Evolutionary conservation across 1,140 invertebrate genomes (phyloP).

Genomic region (Hylaeus volcanicus): DNA sequence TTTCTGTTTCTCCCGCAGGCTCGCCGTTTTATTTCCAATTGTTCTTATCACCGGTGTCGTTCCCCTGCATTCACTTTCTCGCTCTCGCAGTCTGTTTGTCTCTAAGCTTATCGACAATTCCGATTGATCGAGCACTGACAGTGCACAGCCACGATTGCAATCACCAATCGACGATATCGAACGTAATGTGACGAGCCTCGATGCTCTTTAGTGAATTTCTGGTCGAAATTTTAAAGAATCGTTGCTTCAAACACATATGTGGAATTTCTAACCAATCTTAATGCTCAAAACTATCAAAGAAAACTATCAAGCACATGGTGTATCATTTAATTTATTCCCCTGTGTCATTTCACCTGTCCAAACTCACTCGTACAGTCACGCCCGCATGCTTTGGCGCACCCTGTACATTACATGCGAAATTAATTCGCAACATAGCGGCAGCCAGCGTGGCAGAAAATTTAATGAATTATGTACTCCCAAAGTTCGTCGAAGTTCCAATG

Average conservation of each 20-base stretch:
- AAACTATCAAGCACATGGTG: too few species aligned
- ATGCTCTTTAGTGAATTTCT: not conserved
- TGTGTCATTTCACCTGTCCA: too few species aligned
- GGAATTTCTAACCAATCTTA: too few species aligned
- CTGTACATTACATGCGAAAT: not conserved
- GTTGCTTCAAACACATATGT: too few species aligned
- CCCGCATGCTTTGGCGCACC: too few species aligned
- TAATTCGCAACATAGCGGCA: not conserved
- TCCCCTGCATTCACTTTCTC: not conserved
- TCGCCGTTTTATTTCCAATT: not conserved
- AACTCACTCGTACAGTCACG: too few species aligned
- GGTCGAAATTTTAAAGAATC: conserved; percentile 13
- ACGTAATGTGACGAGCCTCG: conserved; percentile 15
- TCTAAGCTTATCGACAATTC: conserved; percentile 18
- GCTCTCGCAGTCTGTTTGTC: not conserved
- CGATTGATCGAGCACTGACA: conserved; percentile 16
- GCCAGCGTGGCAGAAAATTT: not conserved
- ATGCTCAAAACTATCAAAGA: too few species aligned
- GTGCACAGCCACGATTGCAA: not conserved
- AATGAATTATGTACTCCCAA: not conserved
- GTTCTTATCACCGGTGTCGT: not conserved
- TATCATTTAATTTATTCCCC: not conserved
- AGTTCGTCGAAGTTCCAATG: not conserved
- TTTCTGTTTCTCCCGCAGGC: not conserved
- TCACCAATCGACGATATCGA: conserved; percentile 2